Evolutionary conservation across 2,113 vertebrate genomes (phyloP), one percentile per base, ranked within the genome.

Genomic region (Micronisus gabar): DNA sequence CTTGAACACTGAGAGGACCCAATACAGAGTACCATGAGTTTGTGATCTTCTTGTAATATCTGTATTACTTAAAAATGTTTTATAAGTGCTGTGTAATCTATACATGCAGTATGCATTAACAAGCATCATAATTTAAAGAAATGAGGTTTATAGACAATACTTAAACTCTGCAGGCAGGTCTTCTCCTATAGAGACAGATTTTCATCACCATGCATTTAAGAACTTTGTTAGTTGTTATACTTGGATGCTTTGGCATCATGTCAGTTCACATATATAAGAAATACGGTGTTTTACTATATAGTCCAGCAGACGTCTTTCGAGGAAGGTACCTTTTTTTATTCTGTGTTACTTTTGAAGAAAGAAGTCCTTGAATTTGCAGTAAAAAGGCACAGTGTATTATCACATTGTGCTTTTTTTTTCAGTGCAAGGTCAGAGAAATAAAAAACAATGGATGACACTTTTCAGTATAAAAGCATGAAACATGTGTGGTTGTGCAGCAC

Each of bases 381-480:
- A 20, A 81, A 75, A 83, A 47, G 21, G 14, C 22, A 34, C 25
- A 47, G 4, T 40, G 19, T 40, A 14, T 66, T 85, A 53, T 25
- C 34, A 48, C 7, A 30, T 6, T 58, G 41, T 63, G 68, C 15
- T 27, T 87, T 88, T 81, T 81, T 40, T 32, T 40, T 27, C 50
- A 65, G 29, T 62, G 67, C 23, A 75, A 88, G 73, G 27, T 86
- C 70, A 58, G 50, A 79, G 76, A 89, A 88, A 75, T 71, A 16
- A 91, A 88, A 93, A 86, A 50, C 48, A 73, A 15, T 13, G 76
- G 86, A 48, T 92, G 36, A 75, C 48, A 85, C 52, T 96, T 96
- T 89, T 91, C 68, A 87, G 55, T 62, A 52, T 47, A 81, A 96
- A 91, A 90, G 68, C 41, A 85, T 81, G 90, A 94, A 73, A 86